Percentiles rank a stretch among this genome's conserved stretches.
These are phyloP conservation scores for Chaetoderma sp. DNA, from an alignment of 2,888 invertebrate genomes.

Conservation along the genomic window DNA sequence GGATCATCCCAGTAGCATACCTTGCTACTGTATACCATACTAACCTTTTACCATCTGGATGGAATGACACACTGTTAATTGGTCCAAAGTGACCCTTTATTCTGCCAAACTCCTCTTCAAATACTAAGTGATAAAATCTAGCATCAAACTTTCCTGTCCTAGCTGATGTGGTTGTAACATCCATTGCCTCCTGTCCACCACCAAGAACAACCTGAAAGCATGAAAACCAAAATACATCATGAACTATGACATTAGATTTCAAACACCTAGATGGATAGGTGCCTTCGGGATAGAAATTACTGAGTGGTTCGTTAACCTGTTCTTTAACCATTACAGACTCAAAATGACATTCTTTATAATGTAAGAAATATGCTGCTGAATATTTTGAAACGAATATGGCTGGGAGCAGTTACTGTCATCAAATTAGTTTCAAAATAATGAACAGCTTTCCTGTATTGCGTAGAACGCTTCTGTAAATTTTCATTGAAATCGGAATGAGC, in stretches of 20 bases:
- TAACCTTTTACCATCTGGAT: slow-evolving; percentile 91
- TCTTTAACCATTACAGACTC: background rate
- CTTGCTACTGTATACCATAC: no score
- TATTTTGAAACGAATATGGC: no score
- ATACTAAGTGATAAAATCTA: slow-evolving; percentile 92
- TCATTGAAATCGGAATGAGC: no score
- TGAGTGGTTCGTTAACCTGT: background rate
- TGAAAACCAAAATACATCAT: background rate
- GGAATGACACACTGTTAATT: slow-evolving; percentile 97
- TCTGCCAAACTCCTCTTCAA: slow-evolving; percentile 96
- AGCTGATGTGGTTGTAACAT: slow-evolving; percentile 76
- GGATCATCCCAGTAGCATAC: no score
- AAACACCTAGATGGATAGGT: no score
- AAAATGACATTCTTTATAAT: no score
- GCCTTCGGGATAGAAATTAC: no score
- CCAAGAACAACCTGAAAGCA: slow-evolving; percentile 84
- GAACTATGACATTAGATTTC: background rate
- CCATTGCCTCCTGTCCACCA: slow-evolving; percentile 99
- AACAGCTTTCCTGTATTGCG: no score
- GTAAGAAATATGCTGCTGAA: no score
- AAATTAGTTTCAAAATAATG: no score
- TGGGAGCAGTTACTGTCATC: no score
- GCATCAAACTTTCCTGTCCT: slow-evolving; percentile 94
- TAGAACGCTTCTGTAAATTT: no score
- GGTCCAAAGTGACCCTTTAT: slow-evolving; percentile 99